Evolutionary conservation across 1,140 invertebrate species (phyloP), one percentile per base, ranked within the genome.

Genomic region (Laupala kohalensis): DNA sequence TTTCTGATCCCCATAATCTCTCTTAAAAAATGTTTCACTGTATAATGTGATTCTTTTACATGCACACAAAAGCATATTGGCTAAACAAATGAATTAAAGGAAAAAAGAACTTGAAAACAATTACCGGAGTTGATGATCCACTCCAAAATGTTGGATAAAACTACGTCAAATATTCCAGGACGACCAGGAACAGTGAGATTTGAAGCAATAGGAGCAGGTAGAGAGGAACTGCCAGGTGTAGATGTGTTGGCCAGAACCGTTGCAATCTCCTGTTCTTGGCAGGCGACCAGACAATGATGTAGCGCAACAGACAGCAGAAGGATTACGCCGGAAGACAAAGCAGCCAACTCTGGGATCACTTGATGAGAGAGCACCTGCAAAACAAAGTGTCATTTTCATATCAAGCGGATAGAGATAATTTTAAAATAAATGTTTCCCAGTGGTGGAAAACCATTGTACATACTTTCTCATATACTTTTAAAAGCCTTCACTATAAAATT

Each of bases 231-330:
- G 4, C 28, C 25, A 30, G 13, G n/a, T n/a, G 19, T 6, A 29
- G 26, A 25, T 68, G 27, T 9, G 29, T 27, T 29, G 25, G 67
- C 23, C 67, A 27, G 24, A 68, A 68, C n/a, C 23, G 37, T 37
- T 28, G 67, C 67, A 29, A 29, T 19, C 69, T 70, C 65, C 28
- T 73, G 63, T 69, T 67, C 63, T 26, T 66, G 30, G n/a, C 64
- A 63, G 5, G 30, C 25, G n/a, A 70, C 64, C n/a, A 70, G 88
- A 75, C 87, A 89, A 73, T 88, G 85, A 5, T 89, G 78, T n/a
- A 92, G 76, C 75, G 90, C 88, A 12, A 90, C 87, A 25, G 91
- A 76, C 1, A 92, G 78, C 26, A 92, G 81, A 19, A 92, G 72
- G 0, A 91, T 83, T 0, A 89, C 89, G 0, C 88, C 88, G 2